A percentile compares a stretch with the other conserved stretches of the same genome.
Evolutionary conservation across 2,113 vertebrate species (phyloP).

Genomic region (Formicarius rufipectus): DNA sequence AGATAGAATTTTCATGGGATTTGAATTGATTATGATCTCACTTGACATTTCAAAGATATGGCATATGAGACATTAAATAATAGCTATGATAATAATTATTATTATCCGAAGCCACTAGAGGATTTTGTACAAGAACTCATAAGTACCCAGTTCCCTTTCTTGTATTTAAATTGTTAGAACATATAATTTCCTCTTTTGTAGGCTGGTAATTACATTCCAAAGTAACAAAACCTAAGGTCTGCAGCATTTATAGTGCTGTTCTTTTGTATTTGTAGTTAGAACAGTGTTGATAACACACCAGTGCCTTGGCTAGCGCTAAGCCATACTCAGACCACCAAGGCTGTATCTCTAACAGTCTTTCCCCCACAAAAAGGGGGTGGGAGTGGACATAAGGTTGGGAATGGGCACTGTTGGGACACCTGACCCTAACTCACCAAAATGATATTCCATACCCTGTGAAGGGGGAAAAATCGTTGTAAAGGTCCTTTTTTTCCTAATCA

Average conservation of each 20-base stretch:
- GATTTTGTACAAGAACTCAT: background rate
- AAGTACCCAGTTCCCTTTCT: background rate
- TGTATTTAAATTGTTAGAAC: background rate
- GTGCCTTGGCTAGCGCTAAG: background rate
- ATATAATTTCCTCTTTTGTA: background rate
- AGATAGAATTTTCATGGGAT: background rate
- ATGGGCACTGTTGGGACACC: background rate
- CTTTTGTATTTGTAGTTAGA: background rate
- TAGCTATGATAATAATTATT: background rate
- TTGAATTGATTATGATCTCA: background rate
- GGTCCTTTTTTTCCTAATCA: background rate
- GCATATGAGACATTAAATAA: background rate
- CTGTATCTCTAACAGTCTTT: background rate
- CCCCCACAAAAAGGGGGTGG: background rate
- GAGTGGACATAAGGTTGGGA: background rate
- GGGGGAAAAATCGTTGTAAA: background rate
- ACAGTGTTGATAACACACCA: background rate
- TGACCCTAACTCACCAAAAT: background rate
- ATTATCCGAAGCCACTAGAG: background rate
- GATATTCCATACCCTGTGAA: background rate
- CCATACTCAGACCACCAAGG: background rate
- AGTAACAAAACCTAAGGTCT: background rate
- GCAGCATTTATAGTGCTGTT: background rate
- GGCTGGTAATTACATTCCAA: background rate
- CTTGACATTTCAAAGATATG: background rate